phyloP scores from a whole-genome alignment of 2,888 invertebrate species.

The Acanthosepion lycidas region DNA sequence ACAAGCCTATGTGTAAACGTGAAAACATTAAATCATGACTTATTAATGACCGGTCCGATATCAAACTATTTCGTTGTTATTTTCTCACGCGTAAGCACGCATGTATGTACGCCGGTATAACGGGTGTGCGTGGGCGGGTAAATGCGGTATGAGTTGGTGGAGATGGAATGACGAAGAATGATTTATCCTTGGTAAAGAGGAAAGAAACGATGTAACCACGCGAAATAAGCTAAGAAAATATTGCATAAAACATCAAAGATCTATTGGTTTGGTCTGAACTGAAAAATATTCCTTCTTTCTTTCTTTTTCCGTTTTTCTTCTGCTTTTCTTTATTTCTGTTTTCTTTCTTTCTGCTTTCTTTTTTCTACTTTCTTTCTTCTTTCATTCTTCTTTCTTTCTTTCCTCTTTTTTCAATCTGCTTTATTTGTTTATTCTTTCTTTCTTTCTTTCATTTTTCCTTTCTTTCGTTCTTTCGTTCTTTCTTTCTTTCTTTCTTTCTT shows the following conservation, averaged over 20 bases:
- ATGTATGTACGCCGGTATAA: not conserved
- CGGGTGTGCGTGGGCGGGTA: not conserved
- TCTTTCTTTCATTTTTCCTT: no score
- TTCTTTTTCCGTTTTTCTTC: not conserved
- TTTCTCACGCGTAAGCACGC: constrained; percentile 15
- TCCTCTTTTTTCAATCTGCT: not conserved
- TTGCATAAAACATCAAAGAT: constrained; percentile 8
- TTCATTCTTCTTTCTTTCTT: not conserved
- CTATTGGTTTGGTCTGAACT: not conserved
- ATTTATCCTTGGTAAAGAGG: not conserved
- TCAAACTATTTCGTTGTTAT: not conserved
- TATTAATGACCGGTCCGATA: not conserved
- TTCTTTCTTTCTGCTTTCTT: not conserved
- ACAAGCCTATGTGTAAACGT: no score
- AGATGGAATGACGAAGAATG: not conserved
- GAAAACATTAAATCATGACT: no score
- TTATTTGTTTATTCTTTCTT: not conserved
- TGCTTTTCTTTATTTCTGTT: not conserved
- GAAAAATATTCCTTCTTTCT: not conserved
- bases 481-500: not conserved
- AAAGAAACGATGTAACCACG: not conserved
- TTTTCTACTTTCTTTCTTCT: not conserved
- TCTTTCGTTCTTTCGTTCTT: not conserved
- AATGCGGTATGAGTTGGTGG: not conserved
- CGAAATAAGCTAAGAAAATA: not conserved